phyloP scores from a whole-genome alignment of 2,888 invertebrate genomes.

The Orthosia gracilis region DNA sequence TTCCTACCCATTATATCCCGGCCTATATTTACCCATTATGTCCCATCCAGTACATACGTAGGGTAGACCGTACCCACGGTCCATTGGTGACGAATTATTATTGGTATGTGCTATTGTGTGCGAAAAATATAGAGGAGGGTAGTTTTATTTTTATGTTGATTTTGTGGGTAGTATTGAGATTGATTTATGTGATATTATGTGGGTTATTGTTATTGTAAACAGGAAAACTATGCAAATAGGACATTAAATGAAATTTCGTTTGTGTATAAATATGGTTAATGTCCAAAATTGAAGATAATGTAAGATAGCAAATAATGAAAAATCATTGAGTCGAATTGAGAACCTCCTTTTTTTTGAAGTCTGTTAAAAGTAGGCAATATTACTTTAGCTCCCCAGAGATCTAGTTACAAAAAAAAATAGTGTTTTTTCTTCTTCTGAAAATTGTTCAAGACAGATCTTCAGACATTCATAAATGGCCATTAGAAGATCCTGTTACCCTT shows the following conservation, averaged over 20 bases:
- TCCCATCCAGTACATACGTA: not conserved
- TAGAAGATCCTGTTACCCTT: not conserved
- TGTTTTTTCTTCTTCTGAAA: too few relatives aligned
- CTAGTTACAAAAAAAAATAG: too few relatives aligned
- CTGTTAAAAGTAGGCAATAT: too few relatives aligned
- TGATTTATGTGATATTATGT: conserved; percentile 51
- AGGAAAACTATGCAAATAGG: not conserved
- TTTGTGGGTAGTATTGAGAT: conserved; percentile 37
- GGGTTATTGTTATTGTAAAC: conserved; percentile 11
- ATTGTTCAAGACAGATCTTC: too few relatives aligned
- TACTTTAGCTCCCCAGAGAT: too few relatives aligned
- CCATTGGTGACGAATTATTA: conserved; percentile 66
- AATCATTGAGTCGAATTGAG: too few relatives aligned
- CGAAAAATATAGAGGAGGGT: conserved; percentile 59
- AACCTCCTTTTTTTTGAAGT: too few relatives aligned
- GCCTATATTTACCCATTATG: conserved; percentile 13
- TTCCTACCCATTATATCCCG: conserved; percentile 6
- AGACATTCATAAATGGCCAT: too few relatives aligned
- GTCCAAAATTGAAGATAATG: not conserved
- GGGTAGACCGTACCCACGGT: conserved; percentile 34
- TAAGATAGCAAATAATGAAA: not conserved
- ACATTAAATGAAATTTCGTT: not conserved
- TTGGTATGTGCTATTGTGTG: conserved; percentile 61
- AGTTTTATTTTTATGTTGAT: conserved; percentile 67
- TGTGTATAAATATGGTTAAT: too few relatives aligned